Base-by-base conservation (phyloP, 92 coral and sea anemone genomes). In the Meandrina meandrites region DNA sequence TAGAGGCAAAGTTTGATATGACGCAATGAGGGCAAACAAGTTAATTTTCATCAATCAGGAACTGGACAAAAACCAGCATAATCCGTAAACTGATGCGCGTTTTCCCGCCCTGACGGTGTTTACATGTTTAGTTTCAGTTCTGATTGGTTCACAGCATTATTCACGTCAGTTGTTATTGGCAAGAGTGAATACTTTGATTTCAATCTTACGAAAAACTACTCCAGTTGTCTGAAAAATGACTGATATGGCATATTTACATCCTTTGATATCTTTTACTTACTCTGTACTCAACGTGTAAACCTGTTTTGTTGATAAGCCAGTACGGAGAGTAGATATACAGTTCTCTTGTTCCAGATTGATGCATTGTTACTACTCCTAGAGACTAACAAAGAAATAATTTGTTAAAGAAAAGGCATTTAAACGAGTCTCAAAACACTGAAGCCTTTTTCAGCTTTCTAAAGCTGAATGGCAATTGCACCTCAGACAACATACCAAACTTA, bases 281-380 rank as follows among this genome's bases (percentile, higher is more conserved):
- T 87, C 94, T 93, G 93, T 93, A 97, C 79, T 89, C 93, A 51
- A 95, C 93, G 79, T 93, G 94, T 27, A 95, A 85, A 47, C 90
- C 94, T 7, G 99, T 95, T 80, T 95, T 97, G 92, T 97, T 97
- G 58, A 97, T 93, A 37, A 97, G 90, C 99, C 99, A 97, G 89
- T 93, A 97, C 1, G 99, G 95, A 21, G 98, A 93, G 83, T 92
- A 95, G 82, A 97, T 80, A 4, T 89, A 90, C 60, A 97, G 82
- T 72, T 87, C 92, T 18, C 93, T 93, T 24, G 96, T 92, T 14
- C 94, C 93, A 24, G 79, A 71, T 82, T 89, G 78, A 57, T 79
- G 91, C 79, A 91, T 84, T 34, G 92, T 83, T 16, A 83, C 89
- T 17, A 91, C 94, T 57, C 94, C 93, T 50, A 94, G 89, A 45